Base-by-base conservation (phyloP, 2,888 invertebrate species). In the Neria commutata region DNA sequence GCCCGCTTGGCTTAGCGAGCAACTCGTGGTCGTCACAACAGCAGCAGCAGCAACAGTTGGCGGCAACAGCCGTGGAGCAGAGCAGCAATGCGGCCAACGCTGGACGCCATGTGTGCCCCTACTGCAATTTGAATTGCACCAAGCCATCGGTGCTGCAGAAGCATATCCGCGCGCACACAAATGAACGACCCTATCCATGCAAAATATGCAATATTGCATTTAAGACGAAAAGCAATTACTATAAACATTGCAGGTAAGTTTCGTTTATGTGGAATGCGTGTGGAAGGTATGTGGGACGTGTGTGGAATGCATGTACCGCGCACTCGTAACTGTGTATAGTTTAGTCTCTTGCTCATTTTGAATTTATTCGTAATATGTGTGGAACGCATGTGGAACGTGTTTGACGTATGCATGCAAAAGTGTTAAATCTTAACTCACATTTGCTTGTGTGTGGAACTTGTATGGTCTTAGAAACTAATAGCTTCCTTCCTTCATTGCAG, bases 111-210 rank as follows among this genome's bases (percentile, higher is more conserved):
- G 87, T 91, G 67, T 95, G 95, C 79, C 89, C 91, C 11, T 94
- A 91, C 81, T 95, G 95, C 84, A 91, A 91, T 81, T 84, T 94
- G 78, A 89, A 89, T 67, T 95, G 94, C 84, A 91, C 94, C 73
- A 95, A 95, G 83, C 95, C 95, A 60, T 95, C 94, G 79, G 95
- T 95, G 67, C 86, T 95, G 65, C 91, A 94, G 81, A 95, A 95
- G 85, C 95, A 95, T 85, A 92, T 95, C 81, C 87, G 95, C 76
- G 93, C 94, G 62, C 95, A 95, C 82, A 95, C 95, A 47, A 94
- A 94, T 79, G 95, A 95, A 83, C 86, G 95, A 72, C 95, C 95
- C 58, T 95, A 90, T 84, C 95, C 95, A 25, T 95, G 95, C 83
- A 85, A 87, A 72, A 89, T 91, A 67, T 95, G 95, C 82, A 93